Evolutionary conservation across 2,113 vertebrate species (phyloP), one percentile per base, ranked within the genome.

Genomic region (Eudyptes chrysolophus): DNA sequence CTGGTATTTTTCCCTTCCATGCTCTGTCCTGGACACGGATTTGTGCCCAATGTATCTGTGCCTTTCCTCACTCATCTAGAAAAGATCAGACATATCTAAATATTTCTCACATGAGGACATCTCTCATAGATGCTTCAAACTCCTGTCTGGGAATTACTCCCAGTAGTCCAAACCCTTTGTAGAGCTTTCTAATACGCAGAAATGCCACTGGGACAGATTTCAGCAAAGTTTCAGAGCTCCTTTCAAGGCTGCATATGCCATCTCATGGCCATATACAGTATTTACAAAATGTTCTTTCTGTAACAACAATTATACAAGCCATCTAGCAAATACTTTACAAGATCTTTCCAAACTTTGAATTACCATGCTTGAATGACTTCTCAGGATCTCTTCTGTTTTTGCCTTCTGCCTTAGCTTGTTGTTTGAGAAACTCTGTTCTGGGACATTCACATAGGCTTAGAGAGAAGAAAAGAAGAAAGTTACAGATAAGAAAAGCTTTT

Each of bases 361-460:
- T 94, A 99, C 98, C 98, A 1, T 98, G 96, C 94, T 97, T 98
- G 98, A 98, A 98, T 61, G 94, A 87, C 16, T 98, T 94, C 29
- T 98, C 95, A 20, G 58, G 48, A 34, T 98, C 97, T 30, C 55
- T 57, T 40, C 51, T 86, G 57, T 42, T 93, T 81, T 92, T 96
- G 46, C 89, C 87, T 75, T 95, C 68, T 54, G 58, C 82, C 62
- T 97, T 92, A 77, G 80, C 69, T 80, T 96, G 86, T 7, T 79
- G 70, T 74, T 98, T 97, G 68, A 98, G 62, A 69, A 97, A 97
- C 86, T 98, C 97, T 74, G 98, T 98, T 97, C 98, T 98, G 69
- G 97, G 98, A 71, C 96, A 96, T 49, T 99, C 98, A 44, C 98
- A 97, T 62, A 98, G 92, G 82, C 96, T 98, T 99, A 48, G 97